Evolutionary conservation across 2,797 vertebrate species (phyloP), one percentile per base, ranked within the genome.

Genomic region (Labeo calbasu): DNA sequence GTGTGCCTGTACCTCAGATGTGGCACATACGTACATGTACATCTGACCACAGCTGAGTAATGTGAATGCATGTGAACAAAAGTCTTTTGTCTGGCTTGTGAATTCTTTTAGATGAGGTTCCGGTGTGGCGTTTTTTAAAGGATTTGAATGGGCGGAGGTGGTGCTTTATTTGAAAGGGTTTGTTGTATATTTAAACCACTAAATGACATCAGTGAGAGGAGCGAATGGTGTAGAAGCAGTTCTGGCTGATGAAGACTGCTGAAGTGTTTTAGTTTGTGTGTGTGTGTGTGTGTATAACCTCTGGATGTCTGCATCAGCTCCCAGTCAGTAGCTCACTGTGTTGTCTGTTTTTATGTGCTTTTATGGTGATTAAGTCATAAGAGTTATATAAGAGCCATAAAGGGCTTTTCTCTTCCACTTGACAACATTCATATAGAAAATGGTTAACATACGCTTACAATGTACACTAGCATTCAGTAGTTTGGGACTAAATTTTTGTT

Each of bases 311-410:
- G 57, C 9, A 43, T 15, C 61, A 43, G 68, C 79, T 81, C 40
- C 84, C 79, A 68, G 77, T 73, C 86, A 86, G 88, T 90, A 88
- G 87, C 88, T 87, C 40, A 19, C 51, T 25, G 61, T 61, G 83
- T 84, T 77, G 86, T 78, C 12, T 73, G 66, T 81, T 87, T 88
- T 89, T 89, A 89, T 89, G 81, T 88, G 85, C 86, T 86, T 87
- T 90, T 87, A 88, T 86, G 86, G 80, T 81, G 65, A 87, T 90
- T 81, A 91, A 89, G 87, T 82, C 83, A 88, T 90, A 88, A 88
- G 85, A 87, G 84, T 89, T 87, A 86, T 85, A 87, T 68, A 53
- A 78, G 83, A 88, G 88, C 79, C 83, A 86, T 90, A 90, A 90
- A 89, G 70, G 75, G 79, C 73, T 77, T 83, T 86, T 77, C 72